These are phyloP conservation scores for Pimephales promelas DNA, from an alignment of 2,113 vertebrate species.

Conservation along the genomic window DNA sequence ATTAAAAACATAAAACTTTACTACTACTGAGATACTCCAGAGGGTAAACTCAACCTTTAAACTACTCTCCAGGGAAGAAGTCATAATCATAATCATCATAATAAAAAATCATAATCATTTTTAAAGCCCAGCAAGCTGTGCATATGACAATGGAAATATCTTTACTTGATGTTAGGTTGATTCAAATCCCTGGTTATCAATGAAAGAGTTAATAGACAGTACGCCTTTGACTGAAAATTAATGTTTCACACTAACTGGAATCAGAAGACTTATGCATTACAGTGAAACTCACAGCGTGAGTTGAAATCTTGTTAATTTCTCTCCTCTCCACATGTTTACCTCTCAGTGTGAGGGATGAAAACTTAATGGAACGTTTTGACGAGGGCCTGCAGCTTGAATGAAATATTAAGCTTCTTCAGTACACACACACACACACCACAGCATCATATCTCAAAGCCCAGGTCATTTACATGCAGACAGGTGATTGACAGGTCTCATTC, in stretches of 20 bases:
- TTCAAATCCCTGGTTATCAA: neutral
- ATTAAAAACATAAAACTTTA: no score
- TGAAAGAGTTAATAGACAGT: neutral
- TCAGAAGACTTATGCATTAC: neutral
- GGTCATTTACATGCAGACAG: conserved; percentile 1
- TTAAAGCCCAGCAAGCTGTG: neutral
- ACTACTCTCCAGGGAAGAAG: neutral
- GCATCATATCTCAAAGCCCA: conserved; percentile 18
- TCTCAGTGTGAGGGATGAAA: conserved; percentile 9
- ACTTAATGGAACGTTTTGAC: conserved; percentile 28
- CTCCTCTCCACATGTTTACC: conserved; percentile 7
- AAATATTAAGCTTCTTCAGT: neutral
- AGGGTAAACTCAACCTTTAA: neutral
- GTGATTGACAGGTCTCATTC: conserved; percentile 43
- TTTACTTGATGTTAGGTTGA: neutral
- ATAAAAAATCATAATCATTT: no score
- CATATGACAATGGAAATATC: neutral
- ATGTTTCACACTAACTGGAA: neutral
- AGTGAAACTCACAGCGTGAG: conserved; percentile 2
- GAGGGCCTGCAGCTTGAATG: conserved; percentile 19
- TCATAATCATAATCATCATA: no score
- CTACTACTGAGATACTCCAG: neutral
- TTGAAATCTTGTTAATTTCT: conserved; percentile 16
- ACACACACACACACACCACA: neutral
- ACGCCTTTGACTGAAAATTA: neutral